These are phyloP conservation scores for Hemithea aestivaria DNA, from an alignment of 2,888 invertebrate species.

Conservation along the genomic window DNA sequence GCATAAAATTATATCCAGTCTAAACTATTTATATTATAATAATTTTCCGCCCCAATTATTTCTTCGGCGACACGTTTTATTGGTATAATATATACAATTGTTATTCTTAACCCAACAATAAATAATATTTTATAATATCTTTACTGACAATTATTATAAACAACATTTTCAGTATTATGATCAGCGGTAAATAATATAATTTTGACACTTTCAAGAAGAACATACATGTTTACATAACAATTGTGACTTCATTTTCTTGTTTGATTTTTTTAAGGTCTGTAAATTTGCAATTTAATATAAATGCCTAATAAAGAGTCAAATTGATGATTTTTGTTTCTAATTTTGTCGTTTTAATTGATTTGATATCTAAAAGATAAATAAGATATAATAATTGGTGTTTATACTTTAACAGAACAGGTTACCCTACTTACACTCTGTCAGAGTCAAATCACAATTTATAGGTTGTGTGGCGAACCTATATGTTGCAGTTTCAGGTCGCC, in stretches of 20 bases:
- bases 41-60: slow-evolving; percentile 76
- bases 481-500: too few species aligned
- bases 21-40: slow-evolving; percentile 78
- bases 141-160: slow-evolving; percentile 58
- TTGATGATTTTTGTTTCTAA: too few species aligned
- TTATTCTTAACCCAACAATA: slow-evolving; percentile 54
- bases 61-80: slow-evolving; percentile 71
- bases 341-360: too few species aligned
- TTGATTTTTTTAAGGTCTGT: too few species aligned
- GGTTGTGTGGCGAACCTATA: too few species aligned
- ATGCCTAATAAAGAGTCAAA: too few species aligned
- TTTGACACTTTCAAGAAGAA: slow-evolving; percentile 45
- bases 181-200: slow-evolving; percentile 45
- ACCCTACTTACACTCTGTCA: too few species aligned
- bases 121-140: slow-evolving; percentile 57
- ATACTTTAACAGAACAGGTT: too few species aligned
- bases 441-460: too few species aligned
- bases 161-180: slow-evolving; percentile 40
- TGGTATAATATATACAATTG: slow-evolving; percentile 71
- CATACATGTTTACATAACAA: slow-evolving; percentile 55
- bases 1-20: slow-evolving; percentile 67
- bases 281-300: too few species aligned
- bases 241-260: background rate
- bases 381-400: too few species aligned
- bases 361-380: too few species aligned